Percentiles rank a stretch among this genome's conserved stretches.
These are phyloP conservation scores for Psittacula derbiana DNA, from an alignment of 2,797 vertebrate species.

Conservation along the genomic window DNA sequence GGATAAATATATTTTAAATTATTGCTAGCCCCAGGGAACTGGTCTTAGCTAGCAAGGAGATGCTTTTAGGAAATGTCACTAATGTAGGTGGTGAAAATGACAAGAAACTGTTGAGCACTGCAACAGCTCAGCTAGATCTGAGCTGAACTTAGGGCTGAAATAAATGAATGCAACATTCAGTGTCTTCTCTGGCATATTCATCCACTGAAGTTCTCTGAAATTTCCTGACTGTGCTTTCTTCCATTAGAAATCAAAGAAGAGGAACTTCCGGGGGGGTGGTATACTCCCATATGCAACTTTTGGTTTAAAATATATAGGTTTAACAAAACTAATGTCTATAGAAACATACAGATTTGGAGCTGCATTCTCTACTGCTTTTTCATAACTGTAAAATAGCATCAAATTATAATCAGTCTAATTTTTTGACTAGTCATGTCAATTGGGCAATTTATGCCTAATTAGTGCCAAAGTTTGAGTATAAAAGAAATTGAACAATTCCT, in stretches of 20 bases:
- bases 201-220: not conserved
- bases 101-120: not conserved
- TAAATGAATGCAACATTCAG: not conserved
- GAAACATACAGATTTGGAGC: not conserved
- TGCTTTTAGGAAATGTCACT: conserved; percentile 13
- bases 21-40: not conserved
- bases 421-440: not conserved
- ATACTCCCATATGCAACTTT: not conserved
- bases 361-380: not conserved
- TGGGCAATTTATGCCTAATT: not conserved
- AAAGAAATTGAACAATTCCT: not conserved
- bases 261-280: not conserved
- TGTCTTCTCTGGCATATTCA: not conserved
- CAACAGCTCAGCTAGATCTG: not conserved
- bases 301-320: not conserved
- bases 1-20: conserved; percentile 62
- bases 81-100: not conserved
- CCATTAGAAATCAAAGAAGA: not conserved
- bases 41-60: not conserved
- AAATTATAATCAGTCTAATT: not conserved
- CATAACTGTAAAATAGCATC: not conserved
- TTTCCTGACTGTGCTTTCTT: not conserved
- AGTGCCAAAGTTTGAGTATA: not conserved
- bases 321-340: not conserved
- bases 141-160: not conserved